Percentiles rank a stretch among this genome's conserved stretches.
phyloP scores from a whole-genome alignment of 2,888 invertebrate genomes.

The Choreutis nemorana region DNA sequence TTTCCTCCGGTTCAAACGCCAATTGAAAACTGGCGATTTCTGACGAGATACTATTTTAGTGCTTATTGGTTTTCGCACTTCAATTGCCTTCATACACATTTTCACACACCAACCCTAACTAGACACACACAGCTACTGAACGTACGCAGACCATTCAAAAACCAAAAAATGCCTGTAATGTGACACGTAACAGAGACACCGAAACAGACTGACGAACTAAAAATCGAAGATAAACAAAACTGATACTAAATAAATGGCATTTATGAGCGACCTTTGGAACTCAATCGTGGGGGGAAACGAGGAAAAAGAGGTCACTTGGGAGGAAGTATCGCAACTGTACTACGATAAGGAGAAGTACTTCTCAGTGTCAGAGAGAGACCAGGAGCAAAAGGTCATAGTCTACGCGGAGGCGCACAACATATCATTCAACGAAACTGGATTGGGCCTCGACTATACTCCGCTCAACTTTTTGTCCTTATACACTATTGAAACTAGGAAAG shows the following conservation, averaged over 20 bases:
- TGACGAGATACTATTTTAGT: too few species aligned
- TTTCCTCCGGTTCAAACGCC: too few species aligned
- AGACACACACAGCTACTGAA: too few species aligned
- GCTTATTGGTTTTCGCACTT: too few species aligned
- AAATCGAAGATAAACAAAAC: too few species aligned
- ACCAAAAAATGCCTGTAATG: conserved; percentile 6
- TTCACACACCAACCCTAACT: too few species aligned
- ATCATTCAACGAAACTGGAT: conserved; percentile 47
- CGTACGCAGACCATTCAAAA: too few species aligned
- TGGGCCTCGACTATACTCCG: conserved; percentile 66
- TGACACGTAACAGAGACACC: too few species aligned
- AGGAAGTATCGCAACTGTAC: conserved; percentile 57
- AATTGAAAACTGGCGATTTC: too few species aligned
- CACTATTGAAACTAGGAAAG: conserved; percentile 72
- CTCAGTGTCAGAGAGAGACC: conserved; percentile 72
- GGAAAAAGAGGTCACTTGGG: conserved; percentile 43
- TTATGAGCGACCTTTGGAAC: conserved; percentile 58
- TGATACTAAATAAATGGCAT: conserved; percentile 61
- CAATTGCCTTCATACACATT: too few species aligned
- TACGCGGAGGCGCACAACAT: conserved; percentile 62
- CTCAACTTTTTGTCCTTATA: conserved; percentile 68
- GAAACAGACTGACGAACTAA: too few species aligned
- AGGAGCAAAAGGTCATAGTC: conserved; percentile 67
- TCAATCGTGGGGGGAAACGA: conserved; percentile 51
- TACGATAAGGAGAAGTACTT: conserved; percentile 64